Conservation (phyloP, 2,113 vertebrate genomes). For the Junco hyemalis region DNA sequence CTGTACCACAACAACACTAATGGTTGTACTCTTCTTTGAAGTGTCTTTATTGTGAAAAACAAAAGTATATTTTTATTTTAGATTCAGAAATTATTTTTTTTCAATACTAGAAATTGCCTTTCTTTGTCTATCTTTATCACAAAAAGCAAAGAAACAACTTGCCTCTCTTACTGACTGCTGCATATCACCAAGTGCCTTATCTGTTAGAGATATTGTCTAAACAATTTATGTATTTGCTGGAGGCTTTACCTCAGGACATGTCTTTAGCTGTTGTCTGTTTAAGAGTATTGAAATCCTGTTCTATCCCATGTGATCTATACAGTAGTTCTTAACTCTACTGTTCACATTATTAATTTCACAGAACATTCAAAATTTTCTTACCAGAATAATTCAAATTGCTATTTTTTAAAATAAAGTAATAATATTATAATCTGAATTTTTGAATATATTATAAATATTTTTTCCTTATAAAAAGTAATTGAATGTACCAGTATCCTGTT, state of each 20-base stretch:
- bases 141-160: neutral
- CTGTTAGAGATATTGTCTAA: neutral
- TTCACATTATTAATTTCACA: neutral
- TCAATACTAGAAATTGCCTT: neutral
- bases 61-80: neutral
- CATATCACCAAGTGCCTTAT: neutral
- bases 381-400: neutral
- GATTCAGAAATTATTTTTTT: neutral
- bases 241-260: neutral
- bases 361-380: neutral
- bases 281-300: neutral
- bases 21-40: neutral
- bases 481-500: neutral
- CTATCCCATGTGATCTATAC: neutral
- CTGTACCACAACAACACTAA: neutral
- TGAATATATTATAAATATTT: neutral
- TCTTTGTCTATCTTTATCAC: neutral
- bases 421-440: neutral
- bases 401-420: neutral
- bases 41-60: neutral
- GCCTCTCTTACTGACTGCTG: neutral
- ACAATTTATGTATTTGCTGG: neutral
- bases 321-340: neutral
- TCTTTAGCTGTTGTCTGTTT: neutral
- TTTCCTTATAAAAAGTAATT: neutral